Conservation (phyloP, 2,113 vertebrate genomes). For the Mirza zaza region DNA sequence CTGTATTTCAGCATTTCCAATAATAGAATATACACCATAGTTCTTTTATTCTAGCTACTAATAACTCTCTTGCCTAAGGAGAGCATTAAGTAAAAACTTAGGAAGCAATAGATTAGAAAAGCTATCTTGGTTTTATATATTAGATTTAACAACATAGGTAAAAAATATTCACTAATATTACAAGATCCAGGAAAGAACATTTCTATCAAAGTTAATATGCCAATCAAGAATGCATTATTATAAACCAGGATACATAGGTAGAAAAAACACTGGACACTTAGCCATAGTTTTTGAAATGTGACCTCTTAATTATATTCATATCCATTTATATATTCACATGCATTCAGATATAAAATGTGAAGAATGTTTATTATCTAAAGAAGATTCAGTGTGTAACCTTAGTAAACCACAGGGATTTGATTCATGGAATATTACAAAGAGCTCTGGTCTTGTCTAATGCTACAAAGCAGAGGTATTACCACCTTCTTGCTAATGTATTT, state of each 20-base stretch:
- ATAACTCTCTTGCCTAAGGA: slow-evolving; percentile 21
- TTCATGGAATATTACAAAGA: background rate
- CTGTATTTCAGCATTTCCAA: slow-evolving; percentile 49
- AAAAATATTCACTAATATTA: background rate
- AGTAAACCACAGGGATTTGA: slow-evolving; percentile 5
- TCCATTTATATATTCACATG: background rate
- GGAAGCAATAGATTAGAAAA: slow-evolving; percentile 6
- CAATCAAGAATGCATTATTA: background rate
- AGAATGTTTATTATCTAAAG: background rate
- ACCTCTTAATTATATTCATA: background rate
- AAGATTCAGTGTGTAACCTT: background rate
- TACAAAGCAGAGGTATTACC: background rate
- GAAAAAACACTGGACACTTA: background rate
- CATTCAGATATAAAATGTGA: background rate
- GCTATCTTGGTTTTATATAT: slow-evolving; percentile 39
- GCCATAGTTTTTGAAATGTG: background rate
- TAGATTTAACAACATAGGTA: slow-evolving; percentile 17
- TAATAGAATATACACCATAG: background rate
- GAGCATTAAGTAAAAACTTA: background rate
- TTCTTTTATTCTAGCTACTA: background rate
- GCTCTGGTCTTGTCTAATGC: background rate
- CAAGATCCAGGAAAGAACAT: slow-evolving; percentile 1
- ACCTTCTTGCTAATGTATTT: background rate
- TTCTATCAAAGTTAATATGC: slow-evolving; percentile 7
- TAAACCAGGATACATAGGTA: background rate